Evolutionary conservation across 2,888 invertebrate genomes (phyloP).

Genomic region (Timandra comae): DNA sequence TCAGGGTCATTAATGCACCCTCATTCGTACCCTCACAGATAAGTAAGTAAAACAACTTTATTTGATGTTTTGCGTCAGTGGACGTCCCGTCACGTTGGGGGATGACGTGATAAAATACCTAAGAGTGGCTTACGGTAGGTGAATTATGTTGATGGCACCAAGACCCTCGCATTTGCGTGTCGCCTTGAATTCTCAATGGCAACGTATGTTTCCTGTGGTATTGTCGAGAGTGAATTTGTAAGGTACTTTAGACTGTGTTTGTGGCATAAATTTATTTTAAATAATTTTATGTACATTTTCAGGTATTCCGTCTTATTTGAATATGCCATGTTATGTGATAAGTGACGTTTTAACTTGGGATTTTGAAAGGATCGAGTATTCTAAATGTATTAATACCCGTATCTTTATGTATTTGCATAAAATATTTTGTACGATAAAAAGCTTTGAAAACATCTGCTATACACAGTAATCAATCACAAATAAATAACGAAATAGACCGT

Average conservation of each 20-base stretch:
- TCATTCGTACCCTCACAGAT: constrained; percentile 48
- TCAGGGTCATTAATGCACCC: constrained; percentile 70
- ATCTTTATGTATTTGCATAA: too few species aligned
- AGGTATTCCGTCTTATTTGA: too few species aligned
- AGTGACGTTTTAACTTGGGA: too few species aligned
- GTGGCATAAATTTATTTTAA: background rate
- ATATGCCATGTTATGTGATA: too few species aligned
- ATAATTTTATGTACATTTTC: background rate
- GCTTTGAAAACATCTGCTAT: too few species aligned
- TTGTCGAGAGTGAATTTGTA: constrained; percentile 19
- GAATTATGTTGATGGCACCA: constrained; percentile 22
- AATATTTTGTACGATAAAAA: too few species aligned
- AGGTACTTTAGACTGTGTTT: constrained; percentile 8
- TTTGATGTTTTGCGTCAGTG: constrained; percentile 65
- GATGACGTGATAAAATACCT: constrained; percentile 48
- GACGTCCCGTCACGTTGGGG: constrained; percentile 44
- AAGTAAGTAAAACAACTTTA: constrained; percentile 74
- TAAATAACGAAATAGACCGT: constrained; percentile 6
- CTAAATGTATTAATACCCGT: too few species aligned
- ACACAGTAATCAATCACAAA: too few species aligned
- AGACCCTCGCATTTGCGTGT: constrained; percentile 33
- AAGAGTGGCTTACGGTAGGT: constrained; percentile 20
- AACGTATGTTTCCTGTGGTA: constrained; percentile 19
- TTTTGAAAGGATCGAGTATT: too few species aligned
- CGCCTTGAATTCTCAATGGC: constrained; percentile 28